Percentiles rank a stretch among this genome's conserved stretches.
These are phyloP conservation scores for Caenorhabditis brenneri DNA, from an alignment of 1,140 invertebrate genomes.

Conservation along the genomic window DNA sequence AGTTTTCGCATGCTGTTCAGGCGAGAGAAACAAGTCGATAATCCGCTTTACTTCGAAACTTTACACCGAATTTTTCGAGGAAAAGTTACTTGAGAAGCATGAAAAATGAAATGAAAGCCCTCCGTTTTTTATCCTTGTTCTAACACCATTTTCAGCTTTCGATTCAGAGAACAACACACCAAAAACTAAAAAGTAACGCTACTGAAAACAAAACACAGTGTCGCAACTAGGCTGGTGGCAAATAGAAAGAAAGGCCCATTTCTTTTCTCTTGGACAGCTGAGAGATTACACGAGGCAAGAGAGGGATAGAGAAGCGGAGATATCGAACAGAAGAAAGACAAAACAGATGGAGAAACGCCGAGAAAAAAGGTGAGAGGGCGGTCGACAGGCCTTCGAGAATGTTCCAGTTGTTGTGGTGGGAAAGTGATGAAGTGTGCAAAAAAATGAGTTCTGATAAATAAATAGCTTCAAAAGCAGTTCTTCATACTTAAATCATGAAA, in stretches of 20 bases:
- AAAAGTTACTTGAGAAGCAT: too few species aligned
- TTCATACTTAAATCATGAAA: too few species aligned
- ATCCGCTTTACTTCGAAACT: background rate
- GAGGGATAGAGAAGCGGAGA: background rate
- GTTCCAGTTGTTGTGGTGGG: slow-evolving; percentile 19
- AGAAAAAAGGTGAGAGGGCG: background rate
- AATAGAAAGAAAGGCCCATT: background rate
- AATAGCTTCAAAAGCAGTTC: too few species aligned
- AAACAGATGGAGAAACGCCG: slow-evolving; percentile 3
- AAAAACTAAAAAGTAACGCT: slow-evolving; percentile 23
- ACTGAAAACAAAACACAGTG: background rate
- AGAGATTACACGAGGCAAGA: background rate
- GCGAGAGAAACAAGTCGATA: background rate
- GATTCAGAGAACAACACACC: background rate
- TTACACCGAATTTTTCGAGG: background rate
- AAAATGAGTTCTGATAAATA: background rate
- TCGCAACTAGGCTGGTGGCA: background rate
- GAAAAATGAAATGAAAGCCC: too few species aligned
- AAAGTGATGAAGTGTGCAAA: background rate
- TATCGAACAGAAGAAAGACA: background rate
- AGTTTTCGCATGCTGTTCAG: background rate
- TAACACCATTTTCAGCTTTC: background rate
- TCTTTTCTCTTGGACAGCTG: background rate
- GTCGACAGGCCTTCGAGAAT: slow-evolving; percentile 9
- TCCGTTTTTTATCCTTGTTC: too few species aligned